phyloP scores from a whole-genome alignment of 1,140 invertebrate species.

The Anastrepha obliqua region DNA sequence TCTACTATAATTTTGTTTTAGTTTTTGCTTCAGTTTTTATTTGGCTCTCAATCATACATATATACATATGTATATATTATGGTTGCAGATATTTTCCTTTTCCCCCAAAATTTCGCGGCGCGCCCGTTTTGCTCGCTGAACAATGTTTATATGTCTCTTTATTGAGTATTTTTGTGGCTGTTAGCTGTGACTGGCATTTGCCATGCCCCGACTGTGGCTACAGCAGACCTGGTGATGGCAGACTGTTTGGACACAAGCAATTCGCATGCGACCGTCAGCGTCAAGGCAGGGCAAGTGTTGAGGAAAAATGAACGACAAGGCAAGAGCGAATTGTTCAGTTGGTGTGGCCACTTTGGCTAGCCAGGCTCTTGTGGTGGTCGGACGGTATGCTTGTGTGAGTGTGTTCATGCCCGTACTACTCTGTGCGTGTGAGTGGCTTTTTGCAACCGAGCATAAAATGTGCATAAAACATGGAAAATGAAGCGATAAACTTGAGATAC shows the following conservation, averaged over 20 bases:
- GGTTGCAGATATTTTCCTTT: too few species aligned
- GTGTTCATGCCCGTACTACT: neutral
- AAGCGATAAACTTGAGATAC: conserved; percentile 57
- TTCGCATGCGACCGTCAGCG: neutral
- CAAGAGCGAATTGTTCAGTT: neutral
- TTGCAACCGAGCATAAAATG: conserved; percentile 46
- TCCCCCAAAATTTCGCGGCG: neutral
- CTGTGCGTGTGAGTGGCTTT: neutral
- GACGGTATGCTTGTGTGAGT: neutral
- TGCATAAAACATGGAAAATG: conserved; percentile 56
- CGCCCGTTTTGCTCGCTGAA: neutral
- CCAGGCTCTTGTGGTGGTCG: neutral
- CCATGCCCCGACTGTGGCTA: conserved; percentile 10
- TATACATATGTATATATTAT: too few species aligned
- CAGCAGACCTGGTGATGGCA: neutral
- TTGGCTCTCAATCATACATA: too few species aligned
- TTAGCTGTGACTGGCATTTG: conserved; percentile 49
- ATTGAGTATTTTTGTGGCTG: neutral
- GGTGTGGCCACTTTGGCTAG: neutral
- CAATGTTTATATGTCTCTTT: neutral
- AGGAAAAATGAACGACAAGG: neutral
- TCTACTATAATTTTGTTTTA: conserved; percentile 12
- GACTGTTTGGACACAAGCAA: conserved; percentile 48
- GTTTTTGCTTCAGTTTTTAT: neutral
- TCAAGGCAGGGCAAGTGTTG: neutral